These are phyloP conservation scores for Smutsia gigantea DNA, from an alignment of 2,797 vertebrate genomes.

Conservation along the genomic window DNA sequence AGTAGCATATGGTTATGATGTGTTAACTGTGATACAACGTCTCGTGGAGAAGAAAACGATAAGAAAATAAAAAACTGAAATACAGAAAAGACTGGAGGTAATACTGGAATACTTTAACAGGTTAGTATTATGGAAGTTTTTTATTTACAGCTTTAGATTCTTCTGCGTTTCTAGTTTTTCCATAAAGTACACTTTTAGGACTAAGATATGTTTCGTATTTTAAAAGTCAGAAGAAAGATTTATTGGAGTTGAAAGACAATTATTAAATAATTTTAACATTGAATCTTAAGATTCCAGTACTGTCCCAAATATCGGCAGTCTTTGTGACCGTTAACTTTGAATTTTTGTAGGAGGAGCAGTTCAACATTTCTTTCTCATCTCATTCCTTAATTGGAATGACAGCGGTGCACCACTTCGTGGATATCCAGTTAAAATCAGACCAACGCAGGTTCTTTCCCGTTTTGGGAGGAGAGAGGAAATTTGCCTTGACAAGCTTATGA, in stretches of 20 bases:
- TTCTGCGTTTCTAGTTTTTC: not conserved
- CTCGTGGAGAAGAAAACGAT: not conserved
- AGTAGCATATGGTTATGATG: not conserved
- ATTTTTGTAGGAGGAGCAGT: constrained; percentile 34
- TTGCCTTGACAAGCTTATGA: constrained; percentile 66
- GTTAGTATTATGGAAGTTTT: not conserved
- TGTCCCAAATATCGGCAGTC: constrained; percentile 60
- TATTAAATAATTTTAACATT: not conserved
- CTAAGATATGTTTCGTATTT: not conserved
- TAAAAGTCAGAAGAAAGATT: not conserved
- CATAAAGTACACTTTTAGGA: not conserved
- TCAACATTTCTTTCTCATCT: constrained; percentile 15
- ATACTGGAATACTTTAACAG: not conserved
- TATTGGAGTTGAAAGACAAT: not conserved
- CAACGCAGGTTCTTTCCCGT: not conserved
- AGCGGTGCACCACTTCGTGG: constrained; percentile 25
- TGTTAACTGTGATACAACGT: not conserved
- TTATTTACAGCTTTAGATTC: not conserved
- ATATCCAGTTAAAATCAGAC: constrained; percentile 44
- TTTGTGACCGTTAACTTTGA: constrained; percentile 41
- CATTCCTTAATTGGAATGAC: not conserved
- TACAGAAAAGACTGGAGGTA: not conserved
- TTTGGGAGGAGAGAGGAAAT: constrained; percentile 12
- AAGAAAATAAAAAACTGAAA: not conserved
- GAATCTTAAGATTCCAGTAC: constrained; percentile 61